Conservation (phyloP, 2,113 vertebrate species). For the Barnardius zonarius region DNA sequence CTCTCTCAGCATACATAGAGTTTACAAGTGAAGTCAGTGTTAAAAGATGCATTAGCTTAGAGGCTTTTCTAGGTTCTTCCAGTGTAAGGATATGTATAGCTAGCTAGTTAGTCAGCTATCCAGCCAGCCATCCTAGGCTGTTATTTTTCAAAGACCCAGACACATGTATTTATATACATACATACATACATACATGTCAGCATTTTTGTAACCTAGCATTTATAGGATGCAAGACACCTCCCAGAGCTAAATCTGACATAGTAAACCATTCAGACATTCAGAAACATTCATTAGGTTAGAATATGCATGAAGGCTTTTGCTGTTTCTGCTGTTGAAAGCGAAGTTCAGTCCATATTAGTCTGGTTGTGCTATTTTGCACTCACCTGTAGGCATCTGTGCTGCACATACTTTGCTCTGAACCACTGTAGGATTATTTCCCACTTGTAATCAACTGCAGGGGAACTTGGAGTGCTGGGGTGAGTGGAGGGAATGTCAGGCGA, state of each 20-base stretch:
- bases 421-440: background rate
- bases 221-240: background rate
- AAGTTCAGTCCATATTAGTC: background rate
- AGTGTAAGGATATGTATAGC: background rate
- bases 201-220: background rate
- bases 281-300: background rate
- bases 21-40: background rate
- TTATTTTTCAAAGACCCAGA: background rate
- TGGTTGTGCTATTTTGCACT: background rate
- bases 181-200: background rate
- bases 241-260: background rate
- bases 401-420: background rate
- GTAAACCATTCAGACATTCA: background rate
- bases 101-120: background rate
- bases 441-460: background rate
- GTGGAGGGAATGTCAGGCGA: background rate
- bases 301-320: background rate
- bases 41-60: background rate
- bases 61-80: background rate
- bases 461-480: background rate
- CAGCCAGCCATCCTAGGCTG: background rate
- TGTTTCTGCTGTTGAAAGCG: background rate
- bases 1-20: rapidly evolving
- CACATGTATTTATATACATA: background rate
- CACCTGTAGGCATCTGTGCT: rapidly evolving